Evolutionary conservation across 2,888 invertebrate species (phyloP), one percentile per base, ranked within the genome.

Genomic region (Enchytraeus crypticus): DNA sequence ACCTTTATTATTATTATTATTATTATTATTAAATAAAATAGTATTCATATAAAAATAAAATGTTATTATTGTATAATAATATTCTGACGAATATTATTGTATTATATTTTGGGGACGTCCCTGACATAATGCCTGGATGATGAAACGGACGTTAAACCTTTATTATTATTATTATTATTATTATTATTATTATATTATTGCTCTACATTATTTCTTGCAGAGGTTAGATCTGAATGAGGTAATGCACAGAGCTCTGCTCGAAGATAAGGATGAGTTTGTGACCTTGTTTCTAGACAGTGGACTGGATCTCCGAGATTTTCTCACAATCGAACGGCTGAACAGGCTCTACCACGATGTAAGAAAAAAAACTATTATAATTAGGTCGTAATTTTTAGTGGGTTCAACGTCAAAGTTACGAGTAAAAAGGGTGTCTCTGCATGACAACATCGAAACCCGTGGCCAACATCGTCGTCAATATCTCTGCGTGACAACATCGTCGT

Each of bases 251-350:
- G 77, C 78, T 4, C 63, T 78, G 53, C 71, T 76, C 4, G 73
- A 77, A 64, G 72, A 77, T 66, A 64, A 72, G 46, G 65, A 69
- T 5, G 76, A 77, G 53, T 78, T 78, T 70, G 77, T 78, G 2
- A 72, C 77, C 63, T 67, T 78, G 26, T 77, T 78, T 61, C 58
- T 78, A 32, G 78, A 78, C 61, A 74, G 74, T 63, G 78, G 78
- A 49, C 72, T 78, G 46, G 73, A 76, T 30, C 62, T 78, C 51
- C 69, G 70, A 53, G 64, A 69, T 34, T 78, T 78, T 61, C 72
- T 78, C 32, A 76, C 73, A 21, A 66, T 71, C 11, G 59, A 65
- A 26, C 72, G 73, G 33, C 68, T 78, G n/a, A 70, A 73, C 67
- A 72, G 72, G 29, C 70, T 78, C 4, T 72, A 73, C 55, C 49